These are phyloP conservation scores for Anas platyrhynchos DNA, from an alignment of 2,113 vertebrate species.

Conservation along the genomic window DNA sequence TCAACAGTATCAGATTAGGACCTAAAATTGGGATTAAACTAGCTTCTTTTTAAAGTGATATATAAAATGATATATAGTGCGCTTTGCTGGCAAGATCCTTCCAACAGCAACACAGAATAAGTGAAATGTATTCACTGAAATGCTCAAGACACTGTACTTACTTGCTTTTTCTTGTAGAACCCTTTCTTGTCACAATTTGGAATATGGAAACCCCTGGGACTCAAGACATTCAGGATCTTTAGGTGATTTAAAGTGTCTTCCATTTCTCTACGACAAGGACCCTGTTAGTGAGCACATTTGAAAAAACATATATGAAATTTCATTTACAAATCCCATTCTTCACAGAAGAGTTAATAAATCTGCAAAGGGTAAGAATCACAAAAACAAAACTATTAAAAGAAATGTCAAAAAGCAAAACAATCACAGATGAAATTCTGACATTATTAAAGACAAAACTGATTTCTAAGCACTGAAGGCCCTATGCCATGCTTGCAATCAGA, in stretches of 20 bases:
- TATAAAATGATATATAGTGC: background rate
- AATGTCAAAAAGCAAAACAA: background rate
- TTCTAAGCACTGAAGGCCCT: background rate
- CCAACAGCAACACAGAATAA: background rate
- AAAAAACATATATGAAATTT: conserved; percentile 16
- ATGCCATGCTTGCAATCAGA: background rate
- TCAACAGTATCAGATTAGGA: background rate
- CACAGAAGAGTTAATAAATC: background rate
- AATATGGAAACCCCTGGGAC: conserved; percentile 89
- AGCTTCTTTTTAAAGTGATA: background rate
- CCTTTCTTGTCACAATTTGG: conserved; percentile 98
- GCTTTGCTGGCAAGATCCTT: background rate
- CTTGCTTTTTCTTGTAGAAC: conserved; percentile 98
- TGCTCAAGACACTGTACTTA: conserved; percentile 53
- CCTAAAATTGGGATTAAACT: background rate
- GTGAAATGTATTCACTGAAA: background rate
- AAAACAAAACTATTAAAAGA: background rate
- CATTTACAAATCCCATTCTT: background rate
- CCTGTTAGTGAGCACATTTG: conserved; percentile 72
- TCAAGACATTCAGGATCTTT: conserved; percentile 88
- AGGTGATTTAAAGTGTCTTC: conserved; percentile 89
- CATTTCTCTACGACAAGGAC: conserved; percentile 94
- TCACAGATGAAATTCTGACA: background rate
- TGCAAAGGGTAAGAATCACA: background rate
- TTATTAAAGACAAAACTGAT: background rate